Conservation (phyloP, 2,797 vertebrate species). For the Gallinago stenura region DNA sequence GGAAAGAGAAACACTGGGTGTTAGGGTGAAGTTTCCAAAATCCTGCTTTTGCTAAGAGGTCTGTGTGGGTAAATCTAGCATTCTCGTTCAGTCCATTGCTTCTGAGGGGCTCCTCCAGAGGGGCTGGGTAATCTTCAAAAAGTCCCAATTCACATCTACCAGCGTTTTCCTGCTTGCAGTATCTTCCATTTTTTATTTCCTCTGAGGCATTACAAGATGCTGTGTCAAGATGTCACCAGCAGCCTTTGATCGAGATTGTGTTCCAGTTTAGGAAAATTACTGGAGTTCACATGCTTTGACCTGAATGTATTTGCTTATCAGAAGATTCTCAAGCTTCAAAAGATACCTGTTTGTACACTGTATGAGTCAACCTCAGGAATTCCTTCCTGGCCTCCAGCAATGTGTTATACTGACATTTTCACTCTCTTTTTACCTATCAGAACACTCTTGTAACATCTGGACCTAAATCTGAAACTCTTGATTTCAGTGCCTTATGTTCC, state of each 20-base stretch:
- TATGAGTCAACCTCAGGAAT: conserved; percentile 38
- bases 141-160: background rate
- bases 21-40: background rate
- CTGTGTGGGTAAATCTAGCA: background rate
- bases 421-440: background rate
- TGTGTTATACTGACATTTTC: background rate
- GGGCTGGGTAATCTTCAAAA: background rate
- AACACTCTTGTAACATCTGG: background rate
- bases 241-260: background rate
- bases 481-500: background rate
- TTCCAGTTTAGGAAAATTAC: conserved; percentile 5
- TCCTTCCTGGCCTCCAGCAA: background rate
- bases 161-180: background rate
- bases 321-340: background rate
- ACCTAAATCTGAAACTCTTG: background rate
- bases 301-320: background rate
- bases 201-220: background rate
- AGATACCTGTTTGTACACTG: background rate
- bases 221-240: background rate
- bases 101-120: background rate
- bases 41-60: background rate
- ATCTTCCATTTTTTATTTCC: background rate
- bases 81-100: background rate
- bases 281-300: background rate
- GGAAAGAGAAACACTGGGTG: background rate